These are phyloP conservation scores for Lepisosteus osseus DNA, from an alignment of 2,113 vertebrate species.

Conservation along the genomic window DNA sequence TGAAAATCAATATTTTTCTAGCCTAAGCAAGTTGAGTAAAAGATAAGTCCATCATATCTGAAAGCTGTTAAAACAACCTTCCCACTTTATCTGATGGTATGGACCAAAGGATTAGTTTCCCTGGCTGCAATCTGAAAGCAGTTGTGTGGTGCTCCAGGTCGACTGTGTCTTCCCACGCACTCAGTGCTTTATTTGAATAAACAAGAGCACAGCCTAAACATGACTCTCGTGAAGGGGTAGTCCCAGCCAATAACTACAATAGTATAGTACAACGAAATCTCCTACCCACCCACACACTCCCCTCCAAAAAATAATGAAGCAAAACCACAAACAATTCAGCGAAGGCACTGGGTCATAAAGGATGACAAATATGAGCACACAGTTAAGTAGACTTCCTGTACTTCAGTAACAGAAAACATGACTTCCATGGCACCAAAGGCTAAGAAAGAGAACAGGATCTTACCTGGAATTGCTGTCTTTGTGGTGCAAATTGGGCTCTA, in stretches of 20 bases:
- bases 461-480: slow-evolving; percentile 37
- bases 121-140: slow-evolving; percentile 50
- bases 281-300: slow-evolving; percentile 52
- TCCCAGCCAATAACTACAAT: background rate
- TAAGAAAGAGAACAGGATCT: background rate
- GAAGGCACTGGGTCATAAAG: slow-evolving; percentile 5
- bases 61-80: slow-evolving; percentile 36
- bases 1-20: slow-evolving; percentile 58
- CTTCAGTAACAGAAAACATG: too few species aligned
- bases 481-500: slow-evolving; percentile 32
- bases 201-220: slow-evolving; percentile 2
- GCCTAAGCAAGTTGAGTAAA: slow-evolving; percentile 40
- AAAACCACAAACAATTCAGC: slow-evolving; percentile 21
- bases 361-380: too few species aligned
- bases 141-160: slow-evolving; percentile 44
- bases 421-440: too few species aligned
- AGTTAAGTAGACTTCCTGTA: too few species aligned
- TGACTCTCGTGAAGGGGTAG: background rate
- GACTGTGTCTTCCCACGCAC: slow-evolving; percentile 18
- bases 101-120: slow-evolving; percentile 50
- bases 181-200: slow-evolving; percentile 10
- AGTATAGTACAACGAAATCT: slow-evolving; percentile 13
- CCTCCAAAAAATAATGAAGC: slow-evolving; percentile 49
- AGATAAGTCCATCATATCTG: slow-evolving; percentile 52
- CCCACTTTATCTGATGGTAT: slow-evolving; percentile 50